Base-by-base conservation (phyloP, 2,797 vertebrate genomes). In the Dipus sagitta region DNA sequence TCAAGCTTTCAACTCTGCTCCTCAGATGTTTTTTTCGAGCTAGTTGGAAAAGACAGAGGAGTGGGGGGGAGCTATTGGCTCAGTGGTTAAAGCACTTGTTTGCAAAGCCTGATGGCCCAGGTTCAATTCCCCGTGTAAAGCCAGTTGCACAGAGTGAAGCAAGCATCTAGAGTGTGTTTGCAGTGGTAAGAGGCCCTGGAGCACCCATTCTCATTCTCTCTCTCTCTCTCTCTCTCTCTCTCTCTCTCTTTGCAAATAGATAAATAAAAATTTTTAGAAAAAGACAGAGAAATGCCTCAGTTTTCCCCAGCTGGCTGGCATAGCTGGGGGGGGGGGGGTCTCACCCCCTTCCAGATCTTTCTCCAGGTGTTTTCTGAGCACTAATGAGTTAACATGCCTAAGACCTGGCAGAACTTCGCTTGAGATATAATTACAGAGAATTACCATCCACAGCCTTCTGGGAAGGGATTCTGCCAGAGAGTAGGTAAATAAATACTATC, bases 401-500 rank as follows among this genome's bases (percentile, higher is more conserved):
- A 38, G 64, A 76, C 74, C 12, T 91, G 81, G 28, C 34, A 32
- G 88, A 72, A 32, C 88, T 74, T 90, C n/a, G 0, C 42, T 10
- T 2, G 79, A 90, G 93, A 78, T 78, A 58, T 95, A 96, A 97
- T 97, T 94, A 96, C 96, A 94, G 96, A 93, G 96, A 94, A 92
- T 95, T 94, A 84, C 86, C 85, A 54, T 80, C 87, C 78, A 20
- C 8, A n/a, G 85, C 93, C 87, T 96, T 96, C 96, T 97, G 97
- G 97, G 97, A 98, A 98, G 96, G 97, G 95, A 38, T 96, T 97
- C 97, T 97, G 97, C 97, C 96, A 94, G 97, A 80, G 97, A 97
- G 97, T 91, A 95, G 96, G 96, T 97, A 97, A 97, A 97, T 97
- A 98, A 98, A 98, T 98, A 97, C 97, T 90, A 97, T 96, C 96